Evolutionary conservation across 2,113 vertebrate genomes (phyloP).

Genomic region (Callipepla squamata): DNA sequence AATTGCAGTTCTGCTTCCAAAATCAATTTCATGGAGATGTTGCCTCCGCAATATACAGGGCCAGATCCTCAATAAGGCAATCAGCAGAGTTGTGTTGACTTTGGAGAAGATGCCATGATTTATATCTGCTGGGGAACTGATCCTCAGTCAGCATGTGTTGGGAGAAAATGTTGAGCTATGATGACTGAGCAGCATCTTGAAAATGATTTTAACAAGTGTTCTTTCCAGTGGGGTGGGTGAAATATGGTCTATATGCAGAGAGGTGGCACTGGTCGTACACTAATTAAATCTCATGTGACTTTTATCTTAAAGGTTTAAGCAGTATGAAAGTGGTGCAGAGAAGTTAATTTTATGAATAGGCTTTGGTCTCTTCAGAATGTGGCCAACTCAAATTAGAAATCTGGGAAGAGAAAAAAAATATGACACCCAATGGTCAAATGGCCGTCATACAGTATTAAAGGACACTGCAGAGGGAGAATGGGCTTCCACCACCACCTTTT

Average conservation of each 20-base stretch:
- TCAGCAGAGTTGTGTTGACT: constrained; percentile 31
- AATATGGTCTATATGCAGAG: background rate
- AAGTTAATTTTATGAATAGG: background rate
- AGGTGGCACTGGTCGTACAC: background rate
- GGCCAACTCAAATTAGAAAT: background rate
- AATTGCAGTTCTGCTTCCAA: constrained; percentile 54
- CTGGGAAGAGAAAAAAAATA: background rate
- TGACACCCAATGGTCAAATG: background rate
- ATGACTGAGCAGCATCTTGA: constrained; percentile 44
- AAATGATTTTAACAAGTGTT: constrained; percentile 25
- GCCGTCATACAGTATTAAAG: background rate
- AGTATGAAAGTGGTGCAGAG: background rate
- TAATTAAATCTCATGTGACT: background rate
- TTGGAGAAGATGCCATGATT: constrained; percentile 43
- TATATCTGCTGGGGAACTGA: background rate
- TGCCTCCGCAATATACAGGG: constrained; percentile 2
- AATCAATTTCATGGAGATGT: constrained; percentile 50
- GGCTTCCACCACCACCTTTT: background rate
- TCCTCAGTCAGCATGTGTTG: background rate
- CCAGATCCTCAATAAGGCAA: constrained; percentile 37
- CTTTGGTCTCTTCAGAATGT: background rate
- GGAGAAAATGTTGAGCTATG: background rate
- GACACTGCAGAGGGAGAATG: background rate
- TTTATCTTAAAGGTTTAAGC: constrained; percentile 12
- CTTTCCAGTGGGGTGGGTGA: background rate